A percentile compares a stretch with the other conserved stretches of the same genome.
phyloP scores from a whole-genome alignment of 2,113 vertebrate genomes.

The Thamnaconus septentrionalis region DNA sequence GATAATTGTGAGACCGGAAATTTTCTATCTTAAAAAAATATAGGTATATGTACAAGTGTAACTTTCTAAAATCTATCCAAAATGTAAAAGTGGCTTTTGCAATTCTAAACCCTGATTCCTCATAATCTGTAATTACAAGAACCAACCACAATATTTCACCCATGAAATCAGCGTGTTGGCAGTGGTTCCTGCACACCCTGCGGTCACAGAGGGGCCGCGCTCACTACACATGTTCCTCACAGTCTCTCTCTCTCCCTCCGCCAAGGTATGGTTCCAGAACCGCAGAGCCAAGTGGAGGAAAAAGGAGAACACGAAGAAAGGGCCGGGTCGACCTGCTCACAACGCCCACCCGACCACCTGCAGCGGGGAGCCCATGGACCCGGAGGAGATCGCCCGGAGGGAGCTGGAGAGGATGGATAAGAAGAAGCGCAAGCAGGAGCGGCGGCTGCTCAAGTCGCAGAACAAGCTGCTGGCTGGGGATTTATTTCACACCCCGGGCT shows the following conservation, averaged over 20 bases:
- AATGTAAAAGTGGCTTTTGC: too few species aligned
- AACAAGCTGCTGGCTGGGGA: slow-evolving; percentile 82
- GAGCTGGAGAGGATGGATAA: slow-evolving; percentile 94
- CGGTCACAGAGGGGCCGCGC: too few species aligned
- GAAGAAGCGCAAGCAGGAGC: slow-evolving; percentile 96
- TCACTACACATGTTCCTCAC: background rate
- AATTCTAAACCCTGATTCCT: too few species aligned
- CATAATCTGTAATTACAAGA: too few species aligned
- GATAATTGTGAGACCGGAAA: too few species aligned
- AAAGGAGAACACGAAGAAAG: slow-evolving; percentile 99
- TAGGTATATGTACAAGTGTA: too few species aligned
- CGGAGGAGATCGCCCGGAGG: slow-evolving; percentile 94
- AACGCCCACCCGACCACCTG: slow-evolving; percentile 97
- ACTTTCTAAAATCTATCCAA: too few species aligned
- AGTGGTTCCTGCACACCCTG: too few species aligned
- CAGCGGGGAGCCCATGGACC: slow-evolving; percentile 98
- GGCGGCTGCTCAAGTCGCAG: slow-evolving; percentile 91
- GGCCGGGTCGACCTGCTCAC: slow-evolving; percentile 94
- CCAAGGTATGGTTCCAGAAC: slow-evolving; percentile 98
- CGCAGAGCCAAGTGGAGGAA: slow-evolving; percentile 98
- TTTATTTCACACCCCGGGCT: slow-evolving; percentile 91
- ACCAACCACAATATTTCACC: too few species aligned
- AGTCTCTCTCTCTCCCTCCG: slow-evolving; percentile 45
- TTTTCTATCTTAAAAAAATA: too few species aligned
- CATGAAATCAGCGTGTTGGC: too few species aligned